phyloP scores from a whole-genome alignment of 2,797 vertebrate genomes.

The Danio kyathit region DNA sequence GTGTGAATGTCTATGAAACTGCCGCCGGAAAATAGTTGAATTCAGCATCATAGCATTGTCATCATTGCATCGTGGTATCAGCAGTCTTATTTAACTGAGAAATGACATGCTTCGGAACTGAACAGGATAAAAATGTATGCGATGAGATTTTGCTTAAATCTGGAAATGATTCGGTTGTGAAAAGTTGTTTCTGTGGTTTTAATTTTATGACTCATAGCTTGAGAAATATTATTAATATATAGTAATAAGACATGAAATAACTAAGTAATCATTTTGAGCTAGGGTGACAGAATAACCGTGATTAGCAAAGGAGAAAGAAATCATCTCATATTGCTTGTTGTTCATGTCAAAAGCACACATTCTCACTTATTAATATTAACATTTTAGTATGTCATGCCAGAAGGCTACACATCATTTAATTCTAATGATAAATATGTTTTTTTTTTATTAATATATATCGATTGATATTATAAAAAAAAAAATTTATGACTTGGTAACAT shows the following conservation, averaged over 20 bases:
- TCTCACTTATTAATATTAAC: too few species aligned
- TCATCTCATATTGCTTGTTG: neutral
- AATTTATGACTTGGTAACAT: too few species aligned
- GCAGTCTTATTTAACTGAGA: neutral
- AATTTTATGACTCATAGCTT: neutral
- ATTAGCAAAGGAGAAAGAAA: neutral
- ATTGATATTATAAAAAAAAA: too few species aligned
- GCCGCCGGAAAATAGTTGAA: neutral
- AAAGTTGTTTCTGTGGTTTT: neutral
- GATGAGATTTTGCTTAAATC: neutral
- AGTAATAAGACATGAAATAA: neutral
- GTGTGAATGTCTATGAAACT: too few species aligned
- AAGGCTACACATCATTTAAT: too few species aligned
- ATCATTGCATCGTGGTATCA: neutral
- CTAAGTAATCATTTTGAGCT: neutral
- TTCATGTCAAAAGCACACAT: neutral
- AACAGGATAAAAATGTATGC: neutral
- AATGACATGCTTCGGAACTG: neutral
- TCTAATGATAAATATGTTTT: too few species aligned
- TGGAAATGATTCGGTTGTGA: neutral
- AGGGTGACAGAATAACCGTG: neutral
- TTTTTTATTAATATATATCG: too few species aligned
- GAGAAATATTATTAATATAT: neutral
- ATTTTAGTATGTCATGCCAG: too few species aligned
- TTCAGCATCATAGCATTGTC: neutral